Percentiles rank a stretch among this genome's conserved stretches.
These are phyloP conservation scores for Oncorhynchus masou DNA, from an alignment of 2,113 vertebrate species.

Conservation along the genomic window DNA sequence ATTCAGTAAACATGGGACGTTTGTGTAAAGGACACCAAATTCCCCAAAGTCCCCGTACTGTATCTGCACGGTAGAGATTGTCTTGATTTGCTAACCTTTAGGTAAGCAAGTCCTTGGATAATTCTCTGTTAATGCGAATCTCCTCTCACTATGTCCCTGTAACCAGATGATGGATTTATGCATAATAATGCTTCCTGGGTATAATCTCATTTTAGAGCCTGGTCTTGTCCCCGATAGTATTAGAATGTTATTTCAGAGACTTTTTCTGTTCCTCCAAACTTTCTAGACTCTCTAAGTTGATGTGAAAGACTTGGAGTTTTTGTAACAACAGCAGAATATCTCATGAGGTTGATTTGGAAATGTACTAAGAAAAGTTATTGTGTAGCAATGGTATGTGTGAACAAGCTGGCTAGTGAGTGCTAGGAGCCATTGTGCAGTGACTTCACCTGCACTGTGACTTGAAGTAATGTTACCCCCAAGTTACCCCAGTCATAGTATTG, in stretches of 20 bases:
- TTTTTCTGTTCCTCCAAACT: conserved; percentile 23
- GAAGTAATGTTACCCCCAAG: neutral
- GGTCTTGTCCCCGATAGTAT: conserved; percentile 37
- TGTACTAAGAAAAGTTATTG: neutral
- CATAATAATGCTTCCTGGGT: conserved; percentile 47
- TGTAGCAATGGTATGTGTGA: neutral
- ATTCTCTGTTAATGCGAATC: conserved; percentile 41
- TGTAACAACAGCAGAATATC: neutral
- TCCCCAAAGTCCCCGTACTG: conserved; percentile 18
- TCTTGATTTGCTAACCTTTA: conserved; percentile 47
- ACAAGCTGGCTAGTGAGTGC: too few relatives aligned
- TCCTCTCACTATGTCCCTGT: conserved; percentile 30
- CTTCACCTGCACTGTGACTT: neutral
- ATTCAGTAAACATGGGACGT: neutral
- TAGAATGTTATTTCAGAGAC: conserved; percentile 40
- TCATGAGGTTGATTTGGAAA: neutral
- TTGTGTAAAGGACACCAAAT: conserved; percentile 6
- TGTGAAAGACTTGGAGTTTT: conserved; percentile 10
- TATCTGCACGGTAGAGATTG: conserved; percentile 28
- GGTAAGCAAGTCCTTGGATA: conserved; percentile 42
- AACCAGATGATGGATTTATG: conserved; percentile 56
- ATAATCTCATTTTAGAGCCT: conserved; percentile 53
- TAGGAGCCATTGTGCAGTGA: too few relatives aligned
- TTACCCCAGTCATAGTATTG: neutral
- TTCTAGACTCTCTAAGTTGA: conserved; percentile 10